Percentiles rank a stretch among this genome's conserved stretches.
Conservation (phyloP, 2,888 invertebrate genomes). For the Desoria tigrina region DNA sequence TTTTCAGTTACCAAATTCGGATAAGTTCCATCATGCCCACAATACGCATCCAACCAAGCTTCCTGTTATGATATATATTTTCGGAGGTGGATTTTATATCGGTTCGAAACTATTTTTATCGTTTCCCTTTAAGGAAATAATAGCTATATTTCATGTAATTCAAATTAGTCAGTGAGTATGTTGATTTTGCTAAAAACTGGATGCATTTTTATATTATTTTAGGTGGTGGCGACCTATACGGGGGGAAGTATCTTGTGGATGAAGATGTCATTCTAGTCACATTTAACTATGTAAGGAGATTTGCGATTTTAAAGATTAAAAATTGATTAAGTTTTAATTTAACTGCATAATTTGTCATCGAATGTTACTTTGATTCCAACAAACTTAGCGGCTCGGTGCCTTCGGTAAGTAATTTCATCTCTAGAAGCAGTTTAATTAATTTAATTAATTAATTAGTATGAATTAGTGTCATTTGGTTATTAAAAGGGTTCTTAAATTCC, state of each 20-base stretch:
- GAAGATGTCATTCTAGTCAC: conserved; percentile 26
- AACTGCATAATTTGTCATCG: not conserved
- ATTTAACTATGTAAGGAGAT: conserved; percentile 16
- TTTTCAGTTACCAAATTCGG: not conserved
- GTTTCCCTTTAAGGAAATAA: too few relatives aligned
- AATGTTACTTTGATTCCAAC: not conserved
- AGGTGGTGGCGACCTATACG: conserved; percentile 36
- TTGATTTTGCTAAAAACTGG: not conserved
- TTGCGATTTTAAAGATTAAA: too few relatives aligned
- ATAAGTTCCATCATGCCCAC: not conserved
- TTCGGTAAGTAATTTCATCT: conserved; percentile 22
- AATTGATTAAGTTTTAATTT: not conserved
- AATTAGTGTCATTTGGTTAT: too few relatives aligned
- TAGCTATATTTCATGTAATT: not conserved
- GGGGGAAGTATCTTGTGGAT: conserved; percentile 35
- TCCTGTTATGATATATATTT: conserved; percentile 39
- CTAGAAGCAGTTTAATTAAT: too few relatives aligned
- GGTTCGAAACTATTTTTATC: too few relatives aligned
- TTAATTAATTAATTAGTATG: too few relatives aligned
- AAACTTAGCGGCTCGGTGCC: conserved; percentile 22
- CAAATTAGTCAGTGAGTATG: not conserved
- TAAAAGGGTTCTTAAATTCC: conserved; percentile 33
- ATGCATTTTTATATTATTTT: not conserved
- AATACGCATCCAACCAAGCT: conserved; percentile 5
- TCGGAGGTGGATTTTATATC: conserved; percentile 37